Evolutionary conservation across 2,888 invertebrate species (phyloP), one percentile per base, ranked within the genome.

Genomic region (Parnassius mnemosyne): DNA sequence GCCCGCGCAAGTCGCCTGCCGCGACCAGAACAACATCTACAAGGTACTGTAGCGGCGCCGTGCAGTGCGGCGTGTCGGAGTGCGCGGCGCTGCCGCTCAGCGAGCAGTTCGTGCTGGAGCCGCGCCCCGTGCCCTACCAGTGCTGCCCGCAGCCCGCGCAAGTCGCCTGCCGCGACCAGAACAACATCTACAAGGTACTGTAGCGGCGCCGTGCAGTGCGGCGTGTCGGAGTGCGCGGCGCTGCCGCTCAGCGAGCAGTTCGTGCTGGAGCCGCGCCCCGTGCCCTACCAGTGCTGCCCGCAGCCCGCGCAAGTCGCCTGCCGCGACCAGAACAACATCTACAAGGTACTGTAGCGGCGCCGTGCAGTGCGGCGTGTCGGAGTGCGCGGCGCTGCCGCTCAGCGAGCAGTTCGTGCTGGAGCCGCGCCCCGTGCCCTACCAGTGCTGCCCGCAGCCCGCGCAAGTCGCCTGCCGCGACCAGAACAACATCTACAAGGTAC

Each of bases 231-330:
- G 61, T 95, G 95, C 71, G 80, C 92, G 3, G 67, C 78, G 13
- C 57, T 92, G 0, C 71, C 84, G 1, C 92, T 92, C 68, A 81
- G 84, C 54, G 78, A 80, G 0, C 93, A 94, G 72, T 94, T 93
- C 76, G 92, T 93, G 55, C 69, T 94, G 66, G 91, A 93, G 74
- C 81, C 91, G 9, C 79, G 91, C 1, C 79, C 90, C 0, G 81
- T 92, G 55, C 92, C 92, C 63, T 93, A 92, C 76, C 85, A 93
- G 61, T 96, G 96, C 83, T 96, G 96, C 77, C 93, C 95, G 0
- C 78, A 75, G 10, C 81, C 93, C 44, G 85, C 85, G 64, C 89
- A 93, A 16, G 85, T 86, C 0, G 94, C 94, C 0, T 96, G 96
- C 72, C 85, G 92, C 68, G 87, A 91, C 41, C 81, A 78, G 0